Percentiles rank a stretch among this genome's conserved stretches.
Evolutionary conservation across 2,797 vertebrate genomes (phyloP).

Genomic region (Pseudomugil tenellus): DNA sequence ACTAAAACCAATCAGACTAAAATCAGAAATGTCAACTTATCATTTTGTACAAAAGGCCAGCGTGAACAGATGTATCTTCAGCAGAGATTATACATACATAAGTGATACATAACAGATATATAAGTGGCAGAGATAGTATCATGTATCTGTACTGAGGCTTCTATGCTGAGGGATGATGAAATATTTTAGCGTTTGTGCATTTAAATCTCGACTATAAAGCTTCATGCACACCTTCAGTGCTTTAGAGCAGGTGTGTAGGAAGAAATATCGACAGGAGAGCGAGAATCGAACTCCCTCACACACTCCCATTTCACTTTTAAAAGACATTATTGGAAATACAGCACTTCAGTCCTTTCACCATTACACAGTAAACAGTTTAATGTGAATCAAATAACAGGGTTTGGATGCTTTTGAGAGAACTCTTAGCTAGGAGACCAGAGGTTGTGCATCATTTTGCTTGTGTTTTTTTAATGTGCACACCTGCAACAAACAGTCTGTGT

Average conservation of each 20-base stretch:
- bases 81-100: too few relatives aligned
- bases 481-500: constrained; percentile 2
- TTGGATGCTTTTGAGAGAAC: background rate
- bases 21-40: too few relatives aligned
- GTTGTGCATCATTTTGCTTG: background rate
- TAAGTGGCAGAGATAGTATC: constrained; percentile 28
- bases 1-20: too few relatives aligned
- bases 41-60: too few relatives aligned
- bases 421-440: background rate
- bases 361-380: background rate
- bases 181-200: constrained; percentile 6
- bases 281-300: background rate
- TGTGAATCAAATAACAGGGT: background rate
- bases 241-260: background rate
- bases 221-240: background rate
- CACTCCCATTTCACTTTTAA: background rate
- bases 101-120: too few relatives aligned
- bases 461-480: constrained; percentile 2
- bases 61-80: too few relatives aligned
- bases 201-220: background rate
- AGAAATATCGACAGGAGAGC: background rate
- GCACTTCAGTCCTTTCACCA: background rate
- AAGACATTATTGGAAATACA: background rate
- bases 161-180: constrained; percentile 8
- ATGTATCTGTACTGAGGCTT: background rate